Conservation (phyloP, 2,797 vertebrate genomes). For the Danio kyathit region DNA sequence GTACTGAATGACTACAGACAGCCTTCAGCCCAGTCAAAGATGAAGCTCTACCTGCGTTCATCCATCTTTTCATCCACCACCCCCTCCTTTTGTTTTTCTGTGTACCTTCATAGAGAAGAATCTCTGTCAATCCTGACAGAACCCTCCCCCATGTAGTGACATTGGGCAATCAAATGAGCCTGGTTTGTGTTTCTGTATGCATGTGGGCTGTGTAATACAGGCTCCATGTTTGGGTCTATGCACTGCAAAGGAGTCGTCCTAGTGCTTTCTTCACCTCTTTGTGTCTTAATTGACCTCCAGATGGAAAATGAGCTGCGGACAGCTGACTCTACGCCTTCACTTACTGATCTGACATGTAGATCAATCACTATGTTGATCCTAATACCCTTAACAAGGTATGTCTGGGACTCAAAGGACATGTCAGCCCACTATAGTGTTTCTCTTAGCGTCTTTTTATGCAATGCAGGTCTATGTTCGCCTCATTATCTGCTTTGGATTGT, state of each 20-base stretch:
- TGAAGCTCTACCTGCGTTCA: constrained; percentile 22
- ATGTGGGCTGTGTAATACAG: background rate
- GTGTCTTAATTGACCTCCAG: constrained; percentile 70
- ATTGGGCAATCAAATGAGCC: constrained; percentile 54
- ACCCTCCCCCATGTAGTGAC: constrained; percentile 53
- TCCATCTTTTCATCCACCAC: constrained; percentile 29
- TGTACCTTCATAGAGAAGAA: constrained; percentile 19
- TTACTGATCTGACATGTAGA: constrained; percentile 78
- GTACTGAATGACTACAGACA: constrained; percentile 39
- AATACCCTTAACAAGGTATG: constrained; percentile 74
- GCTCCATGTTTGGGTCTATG: constrained; percentile 26
- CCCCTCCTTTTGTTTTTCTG: constrained; percentile 15
- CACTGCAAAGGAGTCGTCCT: constrained; percentile 17
- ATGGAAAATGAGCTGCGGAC: constrained; percentile 65
- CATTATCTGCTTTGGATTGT: constrained; percentile 26
- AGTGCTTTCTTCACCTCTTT: constrained; percentile 49
- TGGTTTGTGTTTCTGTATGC: constrained; percentile 31
- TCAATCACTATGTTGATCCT: constrained; percentile 77
- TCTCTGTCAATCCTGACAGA: constrained; percentile 47
- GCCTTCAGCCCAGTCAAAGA: constrained; percentile 37
- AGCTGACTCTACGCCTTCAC: constrained; percentile 61
- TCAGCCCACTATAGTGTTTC: constrained; percentile 49
- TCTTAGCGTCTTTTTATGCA: constrained; percentile 23
- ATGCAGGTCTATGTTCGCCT: constrained; percentile 18
- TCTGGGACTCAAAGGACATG: constrained; percentile 72